These are phyloP conservation scores for Todiramphus chloris DNA, from an alignment of 2,113 vertebrate species.

Conservation along the genomic window DNA sequence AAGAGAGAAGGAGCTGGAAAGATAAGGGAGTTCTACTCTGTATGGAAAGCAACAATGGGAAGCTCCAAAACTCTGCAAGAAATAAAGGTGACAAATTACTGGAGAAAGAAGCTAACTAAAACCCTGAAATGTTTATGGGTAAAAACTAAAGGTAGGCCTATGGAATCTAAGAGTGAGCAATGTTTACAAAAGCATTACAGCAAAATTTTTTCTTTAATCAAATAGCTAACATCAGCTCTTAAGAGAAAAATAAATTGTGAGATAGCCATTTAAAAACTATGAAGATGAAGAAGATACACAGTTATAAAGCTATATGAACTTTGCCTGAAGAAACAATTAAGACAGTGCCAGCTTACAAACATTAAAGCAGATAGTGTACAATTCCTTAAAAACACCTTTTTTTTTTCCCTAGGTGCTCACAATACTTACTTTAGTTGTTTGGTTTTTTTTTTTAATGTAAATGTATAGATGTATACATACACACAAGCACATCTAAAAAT, in stretches of 20 bases:
- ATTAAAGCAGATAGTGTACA: neutral
- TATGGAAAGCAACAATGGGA: conserved; percentile 30
- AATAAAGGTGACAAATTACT: conserved; percentile 54
- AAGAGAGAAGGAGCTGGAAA: conserved; percentile 44
- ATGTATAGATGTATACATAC: neutral
- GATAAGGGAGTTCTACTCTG: conserved; percentile 21
- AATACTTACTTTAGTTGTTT: neutral
- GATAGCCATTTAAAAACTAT: neutral
- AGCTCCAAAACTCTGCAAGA: conserved; percentile 49
- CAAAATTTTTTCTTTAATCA: neutral
- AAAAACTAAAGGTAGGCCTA: neutral
- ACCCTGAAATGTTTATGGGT: neutral
- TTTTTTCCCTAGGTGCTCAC: neutral
- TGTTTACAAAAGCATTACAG: neutral
- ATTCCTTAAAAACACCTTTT: neutral
- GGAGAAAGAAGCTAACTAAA: conserved; percentile 17
- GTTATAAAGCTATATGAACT: neutral
- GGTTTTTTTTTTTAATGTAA: neutral
- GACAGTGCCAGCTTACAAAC: neutral
- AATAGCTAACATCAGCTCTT: neutral
- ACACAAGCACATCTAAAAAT: neutral
- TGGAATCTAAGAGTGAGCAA: neutral
- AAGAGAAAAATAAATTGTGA: neutral
- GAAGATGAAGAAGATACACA: neutral
- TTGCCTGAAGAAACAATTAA: neutral